Conservation (phyloP, 1,140 invertebrate genomes). For the Drosophila triauraria region DNA sequence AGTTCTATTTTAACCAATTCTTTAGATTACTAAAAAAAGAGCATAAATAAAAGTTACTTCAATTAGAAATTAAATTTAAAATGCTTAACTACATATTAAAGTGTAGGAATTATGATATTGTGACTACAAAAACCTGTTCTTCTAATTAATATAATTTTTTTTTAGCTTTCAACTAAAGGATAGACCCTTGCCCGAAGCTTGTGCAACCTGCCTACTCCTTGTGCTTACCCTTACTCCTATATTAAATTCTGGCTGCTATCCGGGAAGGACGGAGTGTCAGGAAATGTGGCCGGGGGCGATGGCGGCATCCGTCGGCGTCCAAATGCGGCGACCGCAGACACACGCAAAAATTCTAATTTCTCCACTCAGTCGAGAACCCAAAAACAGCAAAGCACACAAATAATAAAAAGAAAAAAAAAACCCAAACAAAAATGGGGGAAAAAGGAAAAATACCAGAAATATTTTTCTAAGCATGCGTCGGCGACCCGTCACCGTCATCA, state of each 20-base stretch:
- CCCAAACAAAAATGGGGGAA: constrained; percentile 17
- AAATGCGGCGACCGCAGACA: constrained; percentile 72
- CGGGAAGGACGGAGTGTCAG: constrained; percentile 41
- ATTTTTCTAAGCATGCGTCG: constrained; percentile 79
- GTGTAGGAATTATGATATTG: too few species aligned
- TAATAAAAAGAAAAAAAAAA: constrained; percentile 12
- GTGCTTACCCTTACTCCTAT: constrained; percentile 63
- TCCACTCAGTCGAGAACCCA: constrained; percentile 59
- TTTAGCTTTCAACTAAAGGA: too few species aligned
- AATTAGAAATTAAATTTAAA: too few species aligned
- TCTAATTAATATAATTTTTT: too few species aligned
- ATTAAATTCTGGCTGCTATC: constrained; percentile 68
- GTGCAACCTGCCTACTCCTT: not conserved
- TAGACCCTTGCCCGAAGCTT: not conserved
- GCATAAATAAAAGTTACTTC: too few species aligned
- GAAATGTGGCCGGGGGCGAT: constrained; percentile 57
- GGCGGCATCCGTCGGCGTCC: constrained; percentile 69
- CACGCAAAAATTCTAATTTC: constrained; percentile 78
- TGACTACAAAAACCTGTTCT: too few species aligned
- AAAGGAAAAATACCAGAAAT: constrained; percentile 76
- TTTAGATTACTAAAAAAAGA: too few species aligned
- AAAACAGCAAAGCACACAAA: constrained; percentile 38
- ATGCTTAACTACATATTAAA: too few species aligned
- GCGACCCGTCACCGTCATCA: constrained; percentile 47
- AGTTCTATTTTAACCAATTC: too few species aligned